phyloP scores from a whole-genome alignment of 2,113 vertebrate species.

The Sphyrna mokarran region DNA sequence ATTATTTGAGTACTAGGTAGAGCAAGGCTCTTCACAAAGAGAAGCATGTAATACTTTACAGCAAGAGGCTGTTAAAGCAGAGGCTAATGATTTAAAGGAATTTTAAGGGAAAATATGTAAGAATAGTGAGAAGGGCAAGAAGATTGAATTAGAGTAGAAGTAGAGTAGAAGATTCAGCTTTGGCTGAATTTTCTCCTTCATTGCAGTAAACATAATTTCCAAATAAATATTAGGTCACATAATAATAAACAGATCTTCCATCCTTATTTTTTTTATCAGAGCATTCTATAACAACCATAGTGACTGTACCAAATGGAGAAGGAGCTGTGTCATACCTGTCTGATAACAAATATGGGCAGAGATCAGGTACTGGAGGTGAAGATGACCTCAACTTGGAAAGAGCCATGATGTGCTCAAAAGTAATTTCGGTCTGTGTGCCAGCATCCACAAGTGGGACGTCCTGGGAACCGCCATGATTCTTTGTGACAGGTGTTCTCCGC shows the following conservation, averaged over 20 bases:
- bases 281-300: neutral
- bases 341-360: constrained; percentile 90
- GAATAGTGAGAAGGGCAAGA: neutral
- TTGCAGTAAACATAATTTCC: neutral
- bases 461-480: constrained; percentile 59
- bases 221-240: neutral
- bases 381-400: constrained; percentile 82
- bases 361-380: constrained; percentile 89
- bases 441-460: constrained; percentile 78
- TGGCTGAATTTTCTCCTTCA: neutral
- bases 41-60: neutral
- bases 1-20: neutral
- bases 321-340: constrained; percentile 68
- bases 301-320: no score
- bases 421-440: constrained; percentile 96
- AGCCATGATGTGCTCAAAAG: constrained; percentile 94
- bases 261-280: neutral
- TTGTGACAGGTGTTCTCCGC: constrained; percentile 70
- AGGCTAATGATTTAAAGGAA: neutral
- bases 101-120: neutral
- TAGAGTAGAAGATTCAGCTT: neutral
- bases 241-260: neutral
- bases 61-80: neutral
- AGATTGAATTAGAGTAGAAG: neutral
- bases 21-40: neutral